Conservation (phyloP, 2,113 vertebrate genomes). For the Abramis brama region DNA sequence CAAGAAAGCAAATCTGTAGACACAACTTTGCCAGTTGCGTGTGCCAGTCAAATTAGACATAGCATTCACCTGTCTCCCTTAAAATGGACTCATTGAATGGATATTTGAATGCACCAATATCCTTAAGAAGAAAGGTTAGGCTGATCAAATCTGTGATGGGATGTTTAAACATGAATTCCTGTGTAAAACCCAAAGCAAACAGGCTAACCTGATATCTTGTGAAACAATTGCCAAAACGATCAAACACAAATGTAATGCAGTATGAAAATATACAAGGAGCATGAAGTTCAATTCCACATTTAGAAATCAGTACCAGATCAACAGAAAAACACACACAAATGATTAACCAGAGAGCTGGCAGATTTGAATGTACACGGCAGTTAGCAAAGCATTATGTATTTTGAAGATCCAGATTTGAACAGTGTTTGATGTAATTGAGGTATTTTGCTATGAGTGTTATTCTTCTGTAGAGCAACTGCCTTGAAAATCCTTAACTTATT, state of each 20-base stretch:
- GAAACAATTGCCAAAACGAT: not conserved
- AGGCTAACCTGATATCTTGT: not conserved
- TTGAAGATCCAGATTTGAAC: slow-evolving; percentile 25
- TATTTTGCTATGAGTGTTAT: slow-evolving; percentile 36
- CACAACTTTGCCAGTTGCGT: not conserved
- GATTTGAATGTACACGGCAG: slow-evolving; percentile 52
- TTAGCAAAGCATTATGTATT: slow-evolving; percentile 33
- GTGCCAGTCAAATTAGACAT: slow-evolving; percentile 2
- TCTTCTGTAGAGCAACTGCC: slow-evolving; percentile 20
- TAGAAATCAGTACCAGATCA: slow-evolving; percentile 6
- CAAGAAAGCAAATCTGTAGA: slow-evolving; percentile 2
- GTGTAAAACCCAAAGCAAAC: slow-evolving; percentile 18
- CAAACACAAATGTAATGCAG: not conserved
- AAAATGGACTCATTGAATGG: not conserved
- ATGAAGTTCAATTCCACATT: not conserved
- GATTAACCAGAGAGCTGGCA: slow-evolving; percentile 24
- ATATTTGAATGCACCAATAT: not conserved
- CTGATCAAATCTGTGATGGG: not conserved
- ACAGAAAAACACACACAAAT: slow-evolving; percentile 33
- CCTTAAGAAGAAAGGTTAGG: slow-evolving; percentile 2
- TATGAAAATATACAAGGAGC: slow-evolving; percentile 2
- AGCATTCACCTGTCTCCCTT: slow-evolving; percentile 14
- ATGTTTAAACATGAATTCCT: not conserved
- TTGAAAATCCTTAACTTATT: slow-evolving; percentile 29
- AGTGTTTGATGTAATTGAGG: not conserved